Conservation (phyloP, 1,140 invertebrate genomes). For the Drosophila albomicans region DNA sequence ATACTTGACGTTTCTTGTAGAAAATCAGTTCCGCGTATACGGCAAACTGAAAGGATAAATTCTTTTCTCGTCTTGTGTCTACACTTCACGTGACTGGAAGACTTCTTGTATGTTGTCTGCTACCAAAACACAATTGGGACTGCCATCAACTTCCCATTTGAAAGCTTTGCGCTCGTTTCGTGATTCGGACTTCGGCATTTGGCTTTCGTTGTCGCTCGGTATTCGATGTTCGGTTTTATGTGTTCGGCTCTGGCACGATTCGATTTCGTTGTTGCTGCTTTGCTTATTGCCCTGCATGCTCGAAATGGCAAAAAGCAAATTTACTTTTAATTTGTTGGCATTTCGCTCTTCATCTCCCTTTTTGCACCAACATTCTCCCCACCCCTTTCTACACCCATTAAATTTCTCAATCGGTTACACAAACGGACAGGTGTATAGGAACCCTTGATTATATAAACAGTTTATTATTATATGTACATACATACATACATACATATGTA, state of each 20-base stretch:
- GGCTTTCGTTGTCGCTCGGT: too few relatives aligned
- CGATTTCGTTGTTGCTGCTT: conserved; percentile 25
- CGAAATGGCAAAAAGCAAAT: conserved; percentile 41
- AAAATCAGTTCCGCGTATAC: too few relatives aligned
- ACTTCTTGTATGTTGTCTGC: too few relatives aligned
- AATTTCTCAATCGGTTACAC: background rate
- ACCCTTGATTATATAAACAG: conserved; percentile 6
- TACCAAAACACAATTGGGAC: background rate
- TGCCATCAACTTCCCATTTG: conserved; percentile 43
- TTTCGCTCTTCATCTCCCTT: conserved; percentile 4
- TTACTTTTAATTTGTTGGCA: conserved; percentile 47
- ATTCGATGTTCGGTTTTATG: too few relatives aligned
- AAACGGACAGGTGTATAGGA: background rate
- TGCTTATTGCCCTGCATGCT: conserved; percentile 34
- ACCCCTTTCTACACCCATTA: background rate
- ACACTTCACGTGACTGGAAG: too few relatives aligned
- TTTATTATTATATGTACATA: background rate
- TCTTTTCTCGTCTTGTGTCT: too few relatives aligned
- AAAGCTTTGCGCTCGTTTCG: conserved; percentile 38
- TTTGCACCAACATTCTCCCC: background rate
- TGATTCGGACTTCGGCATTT: conserved; percentile 4
- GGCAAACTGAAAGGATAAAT: too few relatives aligned
- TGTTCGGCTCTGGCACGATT: conserved; percentile 19
- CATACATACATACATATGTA: background rate
- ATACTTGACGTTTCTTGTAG: too few relatives aligned